phyloP scores from a whole-genome alignment of 2,888 invertebrate species.

The Seira sanloemensis region DNA sequence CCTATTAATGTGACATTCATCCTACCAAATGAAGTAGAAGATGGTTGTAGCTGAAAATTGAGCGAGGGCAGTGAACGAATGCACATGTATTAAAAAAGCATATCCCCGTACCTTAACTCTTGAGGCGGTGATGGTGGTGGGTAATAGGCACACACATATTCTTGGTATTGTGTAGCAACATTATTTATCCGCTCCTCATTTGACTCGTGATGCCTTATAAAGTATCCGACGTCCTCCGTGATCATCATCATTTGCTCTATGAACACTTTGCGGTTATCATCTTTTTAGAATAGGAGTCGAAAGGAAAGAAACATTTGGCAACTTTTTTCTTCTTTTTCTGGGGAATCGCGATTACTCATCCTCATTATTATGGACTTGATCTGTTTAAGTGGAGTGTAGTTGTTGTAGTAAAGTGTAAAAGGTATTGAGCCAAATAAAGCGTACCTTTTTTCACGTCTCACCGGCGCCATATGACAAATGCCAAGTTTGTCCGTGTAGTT shows the following conservation, averaged over 20 bases:
- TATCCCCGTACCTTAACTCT: too few species aligned
- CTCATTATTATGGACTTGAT: slow-evolving; percentile 14
- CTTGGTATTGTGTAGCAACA: slow-evolving; percentile 23
- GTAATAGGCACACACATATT: slow-evolving; percentile 10
- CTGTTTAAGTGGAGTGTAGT: slow-evolving; percentile 6
- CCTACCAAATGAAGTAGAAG: slow-evolving; percentile 10
- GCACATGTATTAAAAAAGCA: slow-evolving; percentile 13
- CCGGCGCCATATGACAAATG: slow-evolving; percentile 57
- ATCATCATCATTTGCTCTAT: slow-evolving; percentile 18
- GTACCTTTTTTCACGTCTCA: slow-evolving; percentile 52
- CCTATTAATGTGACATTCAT: slow-evolving; percentile 24
- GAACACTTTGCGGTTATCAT: slow-evolving; percentile 51
- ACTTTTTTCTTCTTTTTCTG: too few species aligned
- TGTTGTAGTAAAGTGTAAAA: slow-evolving; percentile 22
- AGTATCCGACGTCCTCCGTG: slow-evolving; percentile 24
- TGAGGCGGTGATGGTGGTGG: too few species aligned
- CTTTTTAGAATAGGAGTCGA: background rate
- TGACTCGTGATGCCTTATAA: slow-evolving; percentile 31
- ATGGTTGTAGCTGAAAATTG: slow-evolving; percentile 4
- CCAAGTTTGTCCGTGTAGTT: slow-evolving; percentile 19
- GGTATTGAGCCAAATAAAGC: slow-evolving; percentile 33
- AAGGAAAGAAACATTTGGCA: too few species aligned
- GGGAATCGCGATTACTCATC: slow-evolving; percentile 9
- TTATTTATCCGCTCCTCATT: background rate
- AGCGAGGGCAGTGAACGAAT: slow-evolving; percentile 1